These are phyloP conservation scores for Platysternon megacephalum DNA, from an alignment of 2,113 vertebrate species.

Conservation along the genomic window DNA sequence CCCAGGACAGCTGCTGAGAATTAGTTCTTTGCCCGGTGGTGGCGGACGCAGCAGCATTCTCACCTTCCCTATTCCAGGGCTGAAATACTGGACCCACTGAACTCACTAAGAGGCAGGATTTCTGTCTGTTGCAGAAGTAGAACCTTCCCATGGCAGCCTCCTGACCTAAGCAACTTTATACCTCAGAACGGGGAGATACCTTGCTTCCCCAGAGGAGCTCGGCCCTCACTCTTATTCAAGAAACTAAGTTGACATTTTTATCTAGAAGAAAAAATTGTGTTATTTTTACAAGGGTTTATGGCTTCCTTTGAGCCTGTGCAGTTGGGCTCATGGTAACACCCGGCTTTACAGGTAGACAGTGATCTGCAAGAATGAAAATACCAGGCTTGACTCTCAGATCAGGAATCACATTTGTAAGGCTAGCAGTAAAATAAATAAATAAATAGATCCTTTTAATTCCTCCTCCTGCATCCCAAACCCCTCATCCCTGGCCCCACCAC, in stretches of 20 bases:
- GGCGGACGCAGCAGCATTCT: not conserved
- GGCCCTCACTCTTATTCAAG: not conserved
- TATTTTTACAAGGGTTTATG: not conserved
- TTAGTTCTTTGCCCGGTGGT: not conserved
- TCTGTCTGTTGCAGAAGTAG: not conserved
- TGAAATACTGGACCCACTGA: not conserved
- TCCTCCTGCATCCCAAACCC: too few relatives aligned
- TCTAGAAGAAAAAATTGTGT: not conserved
- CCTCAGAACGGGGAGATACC: not conserved
- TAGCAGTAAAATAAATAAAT: too few relatives aligned
- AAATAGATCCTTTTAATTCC: too few relatives aligned
- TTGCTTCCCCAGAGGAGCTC: not conserved
- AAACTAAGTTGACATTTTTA: not conserved
- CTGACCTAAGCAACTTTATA: not conserved
- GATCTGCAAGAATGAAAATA: too few relatives aligned
- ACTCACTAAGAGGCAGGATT: not conserved
- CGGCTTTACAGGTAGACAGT: too few relatives aligned
- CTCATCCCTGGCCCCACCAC: too few relatives aligned
- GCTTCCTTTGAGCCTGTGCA: too few relatives aligned
- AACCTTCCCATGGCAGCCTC: not conserved
- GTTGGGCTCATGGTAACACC: too few relatives aligned
- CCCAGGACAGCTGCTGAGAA: not conserved
- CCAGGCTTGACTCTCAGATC: too few relatives aligned
- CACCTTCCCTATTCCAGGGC: not conserved
- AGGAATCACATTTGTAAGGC: too few relatives aligned